A percentile compares a stretch with the other conserved stretches of the same genome.
Evolutionary conservation across 2,797 vertebrate species (phyloP).

Genomic region (Jordanella pulchra): DNA sequence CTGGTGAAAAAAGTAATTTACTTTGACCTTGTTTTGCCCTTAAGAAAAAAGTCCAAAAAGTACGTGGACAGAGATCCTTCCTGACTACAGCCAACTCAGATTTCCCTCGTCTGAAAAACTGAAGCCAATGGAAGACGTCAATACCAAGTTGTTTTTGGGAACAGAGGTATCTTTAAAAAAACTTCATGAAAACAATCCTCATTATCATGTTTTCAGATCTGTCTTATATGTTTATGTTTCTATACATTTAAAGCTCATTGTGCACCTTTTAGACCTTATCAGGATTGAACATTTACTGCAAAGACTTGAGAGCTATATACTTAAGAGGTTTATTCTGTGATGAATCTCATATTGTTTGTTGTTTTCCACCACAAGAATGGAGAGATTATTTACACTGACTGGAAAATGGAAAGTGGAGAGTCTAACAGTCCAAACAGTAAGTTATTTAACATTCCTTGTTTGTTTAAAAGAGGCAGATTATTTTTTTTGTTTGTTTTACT

Average conservation of each 20-base stretch:
- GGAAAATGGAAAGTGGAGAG: conserved; percentile 86
- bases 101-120: conserved; percentile 69
- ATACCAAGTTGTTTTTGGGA: conserved; percentile 84
- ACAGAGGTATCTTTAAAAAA: conserved; percentile 81
- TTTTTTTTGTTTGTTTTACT: not conserved
- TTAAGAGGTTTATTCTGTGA: conserved; percentile 4
- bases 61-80: conserved; percentile 25
- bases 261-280: not conserved
- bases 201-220: no score
- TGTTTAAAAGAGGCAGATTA: conserved; percentile 4
- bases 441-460: conserved; percentile 44
- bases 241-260: not conserved
- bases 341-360: conserved; percentile 1
- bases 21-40: conserved; percentile 10
- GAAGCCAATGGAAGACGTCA: conserved; percentile 76
- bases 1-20: not conserved
- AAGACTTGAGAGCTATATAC: not conserved
- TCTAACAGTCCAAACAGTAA: conserved; percentile 81
- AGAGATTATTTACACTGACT: conserved; percentile 88
- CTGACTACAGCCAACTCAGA: conserved; percentile 72
- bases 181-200: no score
- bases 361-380: conserved; percentile 82
- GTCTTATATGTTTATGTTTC: not conserved
- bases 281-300: not conserved
- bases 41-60: conserved; percentile 65